These are phyloP conservation scores for Conomelus anceps DNA, from an alignment of 2,888 invertebrate genomes.

Conservation along the genomic window DNA sequence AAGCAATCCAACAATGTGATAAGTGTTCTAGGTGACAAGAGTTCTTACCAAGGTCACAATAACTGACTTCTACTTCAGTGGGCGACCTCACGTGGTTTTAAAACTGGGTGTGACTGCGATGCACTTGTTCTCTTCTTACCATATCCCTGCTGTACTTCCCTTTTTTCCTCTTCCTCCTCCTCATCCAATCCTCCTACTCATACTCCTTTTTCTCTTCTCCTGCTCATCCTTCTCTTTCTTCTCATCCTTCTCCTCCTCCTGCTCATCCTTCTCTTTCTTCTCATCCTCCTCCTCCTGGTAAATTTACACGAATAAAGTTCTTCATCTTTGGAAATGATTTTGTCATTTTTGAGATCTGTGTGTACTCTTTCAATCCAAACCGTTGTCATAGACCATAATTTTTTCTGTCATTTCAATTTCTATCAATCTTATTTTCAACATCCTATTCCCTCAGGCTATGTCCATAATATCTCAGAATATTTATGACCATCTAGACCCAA, in stretches of 20 bases:
- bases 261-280: not conserved
- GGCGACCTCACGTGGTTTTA: not conserved
- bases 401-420: too few species aligned
- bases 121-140: not conserved
- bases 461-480: too few species aligned
- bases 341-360: too few species aligned
- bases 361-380: too few species aligned
- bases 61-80: not conserved
- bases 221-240: not conserved
- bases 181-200: not conserved
- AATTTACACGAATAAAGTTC: too few species aligned
- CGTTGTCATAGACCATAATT: too few species aligned
- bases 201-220: not conserved
- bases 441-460: too few species aligned
- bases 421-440: too few species aligned
- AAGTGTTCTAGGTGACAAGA: not conserved
- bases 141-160: too few species aligned
- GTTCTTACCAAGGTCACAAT: not conserved
- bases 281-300: not conserved
- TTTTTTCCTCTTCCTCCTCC: not conserved
- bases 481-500: too few species aligned
- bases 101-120: not conserved
- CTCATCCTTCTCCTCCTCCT: not conserved
- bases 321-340: too few species aligned
- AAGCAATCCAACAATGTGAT: not conserved